These are phyloP conservation scores for Nyctereutes procyonoides DNA, from an alignment of 2,113 vertebrate genomes.

Conservation along the genomic window DNA sequence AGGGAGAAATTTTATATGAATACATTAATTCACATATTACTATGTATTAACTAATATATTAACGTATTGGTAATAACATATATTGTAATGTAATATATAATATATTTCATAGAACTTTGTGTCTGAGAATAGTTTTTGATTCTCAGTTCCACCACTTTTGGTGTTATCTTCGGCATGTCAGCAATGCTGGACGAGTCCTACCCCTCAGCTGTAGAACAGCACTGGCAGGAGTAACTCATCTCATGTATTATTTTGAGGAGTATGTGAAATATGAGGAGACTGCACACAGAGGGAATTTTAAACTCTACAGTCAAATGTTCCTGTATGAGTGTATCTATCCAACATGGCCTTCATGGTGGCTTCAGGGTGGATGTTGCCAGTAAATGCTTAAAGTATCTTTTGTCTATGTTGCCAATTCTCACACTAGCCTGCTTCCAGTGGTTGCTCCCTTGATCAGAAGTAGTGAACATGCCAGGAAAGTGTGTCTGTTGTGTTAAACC, in stretches of 20 bases:
- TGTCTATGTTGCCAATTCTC: not conserved
- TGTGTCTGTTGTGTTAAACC: not conserved
- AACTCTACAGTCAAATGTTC: not conserved
- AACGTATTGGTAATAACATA: not conserved
- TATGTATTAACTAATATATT: too few relatives aligned
- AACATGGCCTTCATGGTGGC: not conserved
- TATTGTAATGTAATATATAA: too few relatives aligned
- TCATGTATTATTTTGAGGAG: not conserved
- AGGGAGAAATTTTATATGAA: not conserved
- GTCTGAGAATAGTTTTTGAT: not conserved
- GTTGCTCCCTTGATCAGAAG: not conserved
- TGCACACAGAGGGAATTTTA: too few relatives aligned
- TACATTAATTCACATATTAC: not conserved
- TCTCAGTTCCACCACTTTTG: not conserved
- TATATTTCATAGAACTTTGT: not conserved
- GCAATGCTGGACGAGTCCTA: not conserved
- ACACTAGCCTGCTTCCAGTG: fast-evolving
- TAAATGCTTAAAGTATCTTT: not conserved
- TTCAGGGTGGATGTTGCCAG: fast-evolving
- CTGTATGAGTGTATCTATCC: too few relatives aligned
- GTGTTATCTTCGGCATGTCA: fast-evolving
- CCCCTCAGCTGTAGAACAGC: not conserved
- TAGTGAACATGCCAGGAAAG: not conserved
- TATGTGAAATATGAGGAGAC: fast-evolving
- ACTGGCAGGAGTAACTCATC: not conserved